A percentile compares a stretch with the other conserved stretches of the same genome.
phyloP scores from a whole-genome alignment of 92 coral and sea anemone genomes.

The Hydrozoanthus gracilis region DNA sequence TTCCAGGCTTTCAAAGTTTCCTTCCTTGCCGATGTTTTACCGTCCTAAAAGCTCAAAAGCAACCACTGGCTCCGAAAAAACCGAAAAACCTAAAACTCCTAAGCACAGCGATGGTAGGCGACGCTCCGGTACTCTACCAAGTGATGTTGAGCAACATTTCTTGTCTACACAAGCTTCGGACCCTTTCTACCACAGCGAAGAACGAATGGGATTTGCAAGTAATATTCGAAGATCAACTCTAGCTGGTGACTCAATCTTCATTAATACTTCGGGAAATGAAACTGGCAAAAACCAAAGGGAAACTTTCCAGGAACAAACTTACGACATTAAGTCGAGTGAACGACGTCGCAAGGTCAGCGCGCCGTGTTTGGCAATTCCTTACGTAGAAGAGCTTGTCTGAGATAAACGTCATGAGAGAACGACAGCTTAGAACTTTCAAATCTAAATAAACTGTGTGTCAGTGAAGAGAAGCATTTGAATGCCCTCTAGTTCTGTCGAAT shows the following conservation, averaged over 20 bases:
- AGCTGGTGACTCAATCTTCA: neutral
- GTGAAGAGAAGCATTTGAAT: no score
- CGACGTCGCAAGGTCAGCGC: neutral
- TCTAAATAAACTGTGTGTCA: no score
- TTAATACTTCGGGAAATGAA: neutral
- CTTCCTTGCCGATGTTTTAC: neutral
- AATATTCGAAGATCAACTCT: neutral
- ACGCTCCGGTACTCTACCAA: neutral
- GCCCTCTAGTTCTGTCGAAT: no score
- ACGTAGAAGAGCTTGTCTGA: neutral
- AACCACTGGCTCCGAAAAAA: neutral
- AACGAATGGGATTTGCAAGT: neutral
- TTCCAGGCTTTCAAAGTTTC: neutral
- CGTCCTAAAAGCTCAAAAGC: neutral
- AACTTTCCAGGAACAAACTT: neutral
- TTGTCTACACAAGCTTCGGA: neutral
- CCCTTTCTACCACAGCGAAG: neutral
- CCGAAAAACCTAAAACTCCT: neutral
- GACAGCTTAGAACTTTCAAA: no score
- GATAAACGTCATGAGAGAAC: no score
- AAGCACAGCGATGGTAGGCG: neutral
- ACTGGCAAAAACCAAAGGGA: neutral
- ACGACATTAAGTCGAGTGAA: neutral
- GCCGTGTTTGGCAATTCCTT: neutral
- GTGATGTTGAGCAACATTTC: neutral